Base-by-base conservation (phyloP, 2,888 invertebrate species). In the Gisinianus flammeolus region DNA sequence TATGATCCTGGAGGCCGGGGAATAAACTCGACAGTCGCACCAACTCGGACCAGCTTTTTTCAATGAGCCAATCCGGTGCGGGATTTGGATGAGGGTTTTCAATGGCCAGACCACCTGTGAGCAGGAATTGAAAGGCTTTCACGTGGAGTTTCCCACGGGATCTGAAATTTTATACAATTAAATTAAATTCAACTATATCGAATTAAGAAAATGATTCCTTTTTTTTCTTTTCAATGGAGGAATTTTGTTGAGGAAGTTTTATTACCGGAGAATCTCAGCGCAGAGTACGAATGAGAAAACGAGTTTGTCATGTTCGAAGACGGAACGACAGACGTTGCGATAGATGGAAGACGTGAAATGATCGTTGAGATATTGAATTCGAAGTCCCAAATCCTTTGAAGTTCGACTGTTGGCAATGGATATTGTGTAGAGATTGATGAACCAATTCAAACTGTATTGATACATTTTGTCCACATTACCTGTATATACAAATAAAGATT, bases 381-480 rank as follows among this genome's bases (percentile, higher is more conserved):
- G 90, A 80, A 90, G 89, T 24, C 90, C 88, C 71, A 97, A 58
- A 64, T 80, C 71, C 58, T 72, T 56, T 5, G 69, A 69, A 16
- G 19, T 33, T 31, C 35, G 33, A 22, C 67, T 77, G 26, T 28
- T 74, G 91, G 93, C 92, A 77, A 95, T 94, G 12, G 94, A 93
- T 81, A 90, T 89, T 5, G 92, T 88, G 85, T 93, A 95, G 52
- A 95, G 89, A 87, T 93, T 92, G 81, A 95, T 93, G 87, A 94
- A 95, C 95, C 95, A 95, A 16, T 90, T 75, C 77, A 97, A 88
- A 71, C 74, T 35, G 52, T 79, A 97, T 87, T 97, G 96, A 87
- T 97, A 97, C 96, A 97, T 97, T 0, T 96, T 95, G 86, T 97
- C 95, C 78, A 97, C 94, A 85, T 92, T 93, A 0, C 93, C 92